Base-by-base conservation (phyloP, 2,888 invertebrate species). In the Netelia inedita region DNA sequence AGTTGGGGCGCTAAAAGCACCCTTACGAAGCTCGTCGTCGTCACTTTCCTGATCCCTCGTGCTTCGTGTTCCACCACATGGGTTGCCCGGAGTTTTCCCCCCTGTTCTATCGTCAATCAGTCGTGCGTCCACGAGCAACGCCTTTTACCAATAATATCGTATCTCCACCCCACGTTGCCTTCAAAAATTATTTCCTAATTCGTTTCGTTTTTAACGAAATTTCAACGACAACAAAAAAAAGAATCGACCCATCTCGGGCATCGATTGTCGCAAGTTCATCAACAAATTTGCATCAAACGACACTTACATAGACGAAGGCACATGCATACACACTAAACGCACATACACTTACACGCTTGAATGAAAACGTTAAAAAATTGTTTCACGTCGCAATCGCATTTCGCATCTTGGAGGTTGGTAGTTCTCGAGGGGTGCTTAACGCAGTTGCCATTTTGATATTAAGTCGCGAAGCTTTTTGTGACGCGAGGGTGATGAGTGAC, bases 51-150 rank as follows among this genome's bases (percentile, higher is more conserved):
- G 91, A 74, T 73, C 71, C 88, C 88, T 88, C 89, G 89, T 87
- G 89, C 86, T 88, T 87, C 86, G 87, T 87, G 86, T 81, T 86
- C 73, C 81, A 88, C 89, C 91, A 90, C 89, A 91, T 90, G 90
- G 35, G 90, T 87, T 87, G 86, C 87, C 87, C 87, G 88, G 89
- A 85, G 89, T 89, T 88, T 79, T 80, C 82, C 73, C 35, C 14
- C 83, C 71, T 57, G 19, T 57, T 9, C 46, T 82, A 65, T 82
- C 75, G 82, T 79, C 79, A 75, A 82, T 71, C 57, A 79, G 79
- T 71, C 82, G 78, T 71, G 50, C 69, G 61, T 71, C 69, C 78
- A 79, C 50, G 19, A 83, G 79, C 85, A 85, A 83, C 83, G 83
- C 82, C 80, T 78, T 76, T 66, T n/a, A 63, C 66, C 53, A 69